Base-by-base conservation (phyloP, 2,888 invertebrate species). In the Dendrolimus pini region DNA sequence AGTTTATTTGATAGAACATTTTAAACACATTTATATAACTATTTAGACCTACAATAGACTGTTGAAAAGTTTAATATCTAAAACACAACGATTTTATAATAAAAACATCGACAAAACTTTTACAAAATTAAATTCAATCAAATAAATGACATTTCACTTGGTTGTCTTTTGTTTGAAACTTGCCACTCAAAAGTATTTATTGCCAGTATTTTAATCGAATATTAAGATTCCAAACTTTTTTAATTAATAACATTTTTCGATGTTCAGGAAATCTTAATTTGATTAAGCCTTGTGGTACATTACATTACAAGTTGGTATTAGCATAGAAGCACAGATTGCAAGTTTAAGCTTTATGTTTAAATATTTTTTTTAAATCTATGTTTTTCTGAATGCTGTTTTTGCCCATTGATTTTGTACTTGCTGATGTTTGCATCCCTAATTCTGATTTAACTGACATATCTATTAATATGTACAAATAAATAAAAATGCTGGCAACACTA, bases 91-190 rank as follows among this genome's bases (percentile, higher is more conserved):
- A 47, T 47, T 47, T 47, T 47, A 47, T 10, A 47, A 67, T 70
- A 67, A 71, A 74, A 74, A 72, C 75, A 67, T 74, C 47, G 12
- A 47, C 12, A 47, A 30, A 66, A 72, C 66, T 72, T 68, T 65
- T 61, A 56, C 59, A 62, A 74, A 74, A 65, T 66, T 64, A 67
- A 68, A 69, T 61, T 67, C 65, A 59, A 68, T 68, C 71, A 66
- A 65, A 65, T 58, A 66, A 71, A 66, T 74, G 72, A 73, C 72
- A 65, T 62, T 71, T 68, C 65, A 63, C 59, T 65, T 72, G 69
- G 67, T 64, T 67, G 69, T 74, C 77, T 75, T 79, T 80, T 78
- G 76, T 82, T 79, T 78, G 71, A 72, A 71, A 71, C 60, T 69
- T 64, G 56, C 70, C 70, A 62, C 64, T 53, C 57, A 41, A 62